phyloP scores from a whole-genome alignment of 2,888 invertebrate species.

The Barypeithes pellucidus region DNA sequence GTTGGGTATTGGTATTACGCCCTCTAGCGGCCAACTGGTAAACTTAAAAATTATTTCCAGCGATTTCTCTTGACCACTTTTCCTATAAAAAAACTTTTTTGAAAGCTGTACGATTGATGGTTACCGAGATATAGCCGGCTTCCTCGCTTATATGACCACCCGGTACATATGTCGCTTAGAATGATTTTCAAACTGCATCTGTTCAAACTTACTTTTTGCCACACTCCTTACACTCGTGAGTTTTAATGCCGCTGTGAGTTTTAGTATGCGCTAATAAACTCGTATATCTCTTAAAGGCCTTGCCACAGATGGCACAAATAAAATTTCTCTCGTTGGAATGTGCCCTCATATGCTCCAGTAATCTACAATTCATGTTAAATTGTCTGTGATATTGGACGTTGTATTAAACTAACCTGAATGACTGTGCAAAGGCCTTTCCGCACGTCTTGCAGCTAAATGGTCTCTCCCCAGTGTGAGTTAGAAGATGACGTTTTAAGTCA shows the following conservation, averaged over 20 bases:
- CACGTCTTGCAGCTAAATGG: conserved; percentile 69
- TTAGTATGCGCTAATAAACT: conserved; percentile 68
- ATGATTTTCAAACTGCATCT: too few species aligned
- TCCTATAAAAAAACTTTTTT: too few species aligned
- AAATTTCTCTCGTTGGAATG: conserved; percentile 68
- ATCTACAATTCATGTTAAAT: conserved; percentile 49
- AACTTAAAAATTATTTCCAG: too few species aligned
- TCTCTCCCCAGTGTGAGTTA: conserved; percentile 70
- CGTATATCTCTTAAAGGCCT: conserved; percentile 68
- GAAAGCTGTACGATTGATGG: too few species aligned
- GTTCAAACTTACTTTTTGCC: conserved; percentile 65
- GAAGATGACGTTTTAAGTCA: conserved; percentile 67
- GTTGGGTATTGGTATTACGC: too few species aligned
- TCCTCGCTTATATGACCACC: too few species aligned
- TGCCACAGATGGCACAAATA: conserved; percentile 68
- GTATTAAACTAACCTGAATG: conserved; percentile 57
- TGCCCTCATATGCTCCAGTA: conserved; percentile 68
- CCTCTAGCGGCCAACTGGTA: too few species aligned
- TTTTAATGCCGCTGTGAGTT: conserved; percentile 68
- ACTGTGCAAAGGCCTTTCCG: conserved; percentile 65
- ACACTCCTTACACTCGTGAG: conserved; percentile 68
- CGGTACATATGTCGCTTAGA: too few species aligned
- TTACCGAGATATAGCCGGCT: too few species aligned
- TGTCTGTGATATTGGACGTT: not conserved
- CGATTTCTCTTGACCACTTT: too few species aligned